Percentiles rank a stretch among this genome's conserved stretches.
Conservation (phyloP, 2,797 vertebrate genomes). For the Rhinogobio ventralis region DNA sequence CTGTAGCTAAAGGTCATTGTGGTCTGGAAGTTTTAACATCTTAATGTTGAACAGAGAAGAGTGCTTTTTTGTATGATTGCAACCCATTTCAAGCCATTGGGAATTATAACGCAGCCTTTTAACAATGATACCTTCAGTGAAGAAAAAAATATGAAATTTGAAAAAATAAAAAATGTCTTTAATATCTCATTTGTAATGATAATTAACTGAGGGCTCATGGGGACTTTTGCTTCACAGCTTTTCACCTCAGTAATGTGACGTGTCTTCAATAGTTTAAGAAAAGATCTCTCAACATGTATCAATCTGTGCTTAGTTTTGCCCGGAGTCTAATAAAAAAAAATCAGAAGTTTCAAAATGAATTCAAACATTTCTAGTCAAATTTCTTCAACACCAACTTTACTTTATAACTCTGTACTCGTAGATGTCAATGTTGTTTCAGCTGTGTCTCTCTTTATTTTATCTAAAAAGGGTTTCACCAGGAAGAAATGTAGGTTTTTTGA, state of each 20-base stretch:
- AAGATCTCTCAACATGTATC: neutral
- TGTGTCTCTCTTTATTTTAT: neutral
- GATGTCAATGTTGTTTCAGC: neutral
- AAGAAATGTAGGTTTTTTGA: neutral
- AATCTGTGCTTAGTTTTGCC: neutral
- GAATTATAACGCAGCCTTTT: neutral
- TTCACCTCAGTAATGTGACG: neutral
- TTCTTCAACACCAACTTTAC: neutral
- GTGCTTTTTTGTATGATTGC: neutral
- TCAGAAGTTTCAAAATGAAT: neutral
- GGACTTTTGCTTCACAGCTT: neutral
- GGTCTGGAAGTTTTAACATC: slow-evolving; percentile 15
- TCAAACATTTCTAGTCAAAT: neutral
- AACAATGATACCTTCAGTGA: neutral
- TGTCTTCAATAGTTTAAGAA: neutral
- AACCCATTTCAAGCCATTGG: neutral
- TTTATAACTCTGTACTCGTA: neutral
- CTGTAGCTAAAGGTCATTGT: neutral
- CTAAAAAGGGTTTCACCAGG: neutral
- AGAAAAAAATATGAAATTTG: neutral
- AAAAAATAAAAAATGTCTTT: neutral
- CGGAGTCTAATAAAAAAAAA: neutral
- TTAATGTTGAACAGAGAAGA: neutral
- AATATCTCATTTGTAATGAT: neutral
- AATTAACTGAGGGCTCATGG: neutral